Percentiles rank a stretch among this genome's conserved stretches.
These are phyloP conservation scores for Unio delphinus DNA, from an alignment of 2,888 invertebrate species.

Conservation along the genomic window DNA sequence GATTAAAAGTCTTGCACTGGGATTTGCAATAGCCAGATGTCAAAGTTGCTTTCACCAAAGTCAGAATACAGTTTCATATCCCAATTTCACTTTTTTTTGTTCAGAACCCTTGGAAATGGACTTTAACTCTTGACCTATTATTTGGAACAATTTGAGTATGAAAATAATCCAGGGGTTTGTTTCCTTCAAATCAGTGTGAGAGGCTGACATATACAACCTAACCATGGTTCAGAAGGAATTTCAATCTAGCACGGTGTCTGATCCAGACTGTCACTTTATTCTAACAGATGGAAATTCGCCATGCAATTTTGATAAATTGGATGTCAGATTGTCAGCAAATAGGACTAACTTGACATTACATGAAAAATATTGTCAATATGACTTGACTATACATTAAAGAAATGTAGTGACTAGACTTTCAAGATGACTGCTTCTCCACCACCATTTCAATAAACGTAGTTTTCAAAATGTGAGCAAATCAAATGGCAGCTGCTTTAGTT, in stretches of 20 bases:
- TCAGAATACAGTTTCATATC: not conserved
- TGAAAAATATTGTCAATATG: too few relatives aligned
- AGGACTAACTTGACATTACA: not conserved
- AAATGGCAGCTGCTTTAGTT: too few relatives aligned
- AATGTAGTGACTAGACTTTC: too few relatives aligned
- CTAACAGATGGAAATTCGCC: slow-evolving; percentile 10
- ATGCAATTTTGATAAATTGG: slow-evolving; percentile 1
- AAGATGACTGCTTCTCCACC: too few relatives aligned
- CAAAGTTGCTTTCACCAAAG: not conserved
- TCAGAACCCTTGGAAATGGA: too few relatives aligned
- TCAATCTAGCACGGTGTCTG: slow-evolving; percentile 10
- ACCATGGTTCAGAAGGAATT: slow-evolving; percentile 15
- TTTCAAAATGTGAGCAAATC: too few relatives aligned
- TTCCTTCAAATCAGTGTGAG: slow-evolving; percentile 6
- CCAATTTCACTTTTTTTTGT: too few relatives aligned
- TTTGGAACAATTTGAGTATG: too few relatives aligned
- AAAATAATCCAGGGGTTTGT: not conserved
- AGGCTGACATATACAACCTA: slow-evolving; percentile 4
- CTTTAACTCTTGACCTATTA: too few relatives aligned
- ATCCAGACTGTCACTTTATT: slow-evolving; percentile 5
- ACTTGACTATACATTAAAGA: too few relatives aligned
- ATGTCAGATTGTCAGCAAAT: too few relatives aligned
- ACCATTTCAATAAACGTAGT: too few relatives aligned
- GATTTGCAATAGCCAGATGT: not conserved
- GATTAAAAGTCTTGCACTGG: not conserved